Conservation (phyloP, 2,888 invertebrate genomes). For the Cephus rjabovi region DNA sequence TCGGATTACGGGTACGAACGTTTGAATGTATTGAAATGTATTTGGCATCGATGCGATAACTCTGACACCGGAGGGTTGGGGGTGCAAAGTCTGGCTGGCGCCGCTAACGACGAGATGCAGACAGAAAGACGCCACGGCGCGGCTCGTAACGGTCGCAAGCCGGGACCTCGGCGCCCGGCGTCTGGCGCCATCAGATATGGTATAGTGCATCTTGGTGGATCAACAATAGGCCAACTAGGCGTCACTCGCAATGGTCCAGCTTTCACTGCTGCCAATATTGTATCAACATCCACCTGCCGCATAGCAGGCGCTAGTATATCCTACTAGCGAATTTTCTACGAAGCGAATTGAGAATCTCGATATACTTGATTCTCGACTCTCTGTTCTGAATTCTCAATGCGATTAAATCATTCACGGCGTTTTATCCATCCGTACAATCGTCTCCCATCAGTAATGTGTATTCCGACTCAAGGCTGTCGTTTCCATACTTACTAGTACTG, state of each 20-base stretch:
- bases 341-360: not conserved
- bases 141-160: conserved; percentile 44
- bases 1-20: too few species aligned
- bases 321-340: not conserved
- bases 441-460: not conserved
- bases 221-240: too few species aligned
- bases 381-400: not conserved
- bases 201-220: conserved; percentile 3
- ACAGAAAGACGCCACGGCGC: conserved; percentile 37
- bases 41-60: too few species aligned
- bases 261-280: too few species aligned
- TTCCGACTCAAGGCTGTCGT: not conserved
- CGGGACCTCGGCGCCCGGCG: too few species aligned
- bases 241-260: too few species aligned
- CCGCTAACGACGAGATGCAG: conserved; percentile 18
- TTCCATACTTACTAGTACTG: not conserved
- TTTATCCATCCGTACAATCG: not conserved
- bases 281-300: not conserved
- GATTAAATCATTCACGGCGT: not conserved
- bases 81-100: conserved; percentile 16
- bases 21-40: too few species aligned
- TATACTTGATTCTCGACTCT: not conserved
- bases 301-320: too few species aligned
- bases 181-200: conserved; percentile 35
- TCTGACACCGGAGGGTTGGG: not conserved